Conservation (phyloP, 2,888 invertebrate genomes). For the Gari tellinella region DNA sequence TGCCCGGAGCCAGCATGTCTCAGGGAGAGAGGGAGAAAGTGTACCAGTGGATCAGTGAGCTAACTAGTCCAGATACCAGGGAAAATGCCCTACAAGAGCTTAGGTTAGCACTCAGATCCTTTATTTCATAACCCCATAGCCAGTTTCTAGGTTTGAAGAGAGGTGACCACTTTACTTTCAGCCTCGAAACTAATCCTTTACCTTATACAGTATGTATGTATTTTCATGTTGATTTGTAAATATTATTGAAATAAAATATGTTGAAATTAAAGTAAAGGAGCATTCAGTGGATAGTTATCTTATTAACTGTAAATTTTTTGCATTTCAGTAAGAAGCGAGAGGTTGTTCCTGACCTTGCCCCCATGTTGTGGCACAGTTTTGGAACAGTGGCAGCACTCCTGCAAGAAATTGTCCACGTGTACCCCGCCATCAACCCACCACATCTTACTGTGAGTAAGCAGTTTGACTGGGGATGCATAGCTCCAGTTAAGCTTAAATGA, state of each 20-base stretch:
- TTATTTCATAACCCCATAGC: not conserved
- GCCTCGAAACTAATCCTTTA: too few species aligned
- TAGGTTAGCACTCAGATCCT: constrained; percentile 87
- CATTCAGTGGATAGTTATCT: too few species aligned
- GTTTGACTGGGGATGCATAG: not conserved
- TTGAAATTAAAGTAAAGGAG: too few species aligned
- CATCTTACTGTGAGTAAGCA: constrained; percentile 90
- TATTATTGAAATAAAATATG: too few species aligned
- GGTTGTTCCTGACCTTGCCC: constrained; percentile 97
- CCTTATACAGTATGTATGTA: too few species aligned
- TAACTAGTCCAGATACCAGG: constrained; percentile 96
- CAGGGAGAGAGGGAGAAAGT: constrained; percentile 93
- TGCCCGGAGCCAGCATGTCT: constrained; percentile 57
- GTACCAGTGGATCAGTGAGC: constrained; percentile 95
- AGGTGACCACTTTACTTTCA: too few species aligned
- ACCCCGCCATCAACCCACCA: constrained; percentile 99
- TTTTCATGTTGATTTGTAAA: too few species aligned
- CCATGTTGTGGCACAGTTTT: constrained; percentile 99
- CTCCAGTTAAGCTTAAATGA: too few species aligned
- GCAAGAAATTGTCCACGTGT: constrained; percentile 97
- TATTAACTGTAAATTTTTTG: too few species aligned
- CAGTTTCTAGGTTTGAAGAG: too few species aligned
- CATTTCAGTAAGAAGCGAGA: constrained; percentile 91
- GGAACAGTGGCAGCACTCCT: constrained; percentile 98
- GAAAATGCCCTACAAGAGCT: constrained; percentile 98